A percentile compares a stretch with the other conserved stretches of the same genome.
phyloP scores from a whole-genome alignment of 2,797 vertebrate genomes.

The Tamandua tetradactyla region DNA sequence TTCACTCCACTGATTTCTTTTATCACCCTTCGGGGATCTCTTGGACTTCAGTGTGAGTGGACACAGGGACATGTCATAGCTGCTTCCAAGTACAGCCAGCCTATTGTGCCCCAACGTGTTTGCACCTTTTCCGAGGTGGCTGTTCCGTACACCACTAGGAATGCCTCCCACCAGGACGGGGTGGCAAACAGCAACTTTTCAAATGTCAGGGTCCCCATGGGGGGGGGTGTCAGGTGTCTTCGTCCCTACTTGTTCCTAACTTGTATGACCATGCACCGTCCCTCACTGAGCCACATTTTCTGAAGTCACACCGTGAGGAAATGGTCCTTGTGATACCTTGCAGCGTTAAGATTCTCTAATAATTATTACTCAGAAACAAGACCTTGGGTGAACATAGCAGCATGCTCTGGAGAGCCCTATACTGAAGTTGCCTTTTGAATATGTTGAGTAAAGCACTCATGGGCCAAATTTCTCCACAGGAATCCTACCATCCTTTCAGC shows the following conservation, averaged over 20 bases:
- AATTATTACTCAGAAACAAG: neutral
- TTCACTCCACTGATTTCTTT: neutral
- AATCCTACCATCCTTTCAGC: neutral
- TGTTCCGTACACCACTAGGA: too few species aligned
- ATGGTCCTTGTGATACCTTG: neutral
- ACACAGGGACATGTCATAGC: accelerated
- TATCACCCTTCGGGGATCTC: neutral
- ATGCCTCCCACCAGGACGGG: neutral
- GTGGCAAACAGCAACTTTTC: neutral
- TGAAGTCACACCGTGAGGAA: neutral
- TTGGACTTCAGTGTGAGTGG: too few species aligned
- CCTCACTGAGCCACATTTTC: neutral
- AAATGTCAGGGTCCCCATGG: neutral
- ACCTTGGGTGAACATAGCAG: accelerated
- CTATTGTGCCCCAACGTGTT: accelerated
- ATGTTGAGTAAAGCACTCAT: neutral
- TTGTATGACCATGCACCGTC: neutral
- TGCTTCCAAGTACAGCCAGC: neutral
- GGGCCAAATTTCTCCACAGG: neutral
- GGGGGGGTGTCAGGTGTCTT: neutral
- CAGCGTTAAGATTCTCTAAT: neutral
- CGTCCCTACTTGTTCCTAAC: neutral
- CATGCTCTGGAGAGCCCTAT: neutral
- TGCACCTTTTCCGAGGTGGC: neutral
- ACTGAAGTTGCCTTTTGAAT: too few species aligned